Evolutionary conservation across 2,113 vertebrate genomes (phyloP).

Genomic region (Coregonus clupeaformis): DNA sequence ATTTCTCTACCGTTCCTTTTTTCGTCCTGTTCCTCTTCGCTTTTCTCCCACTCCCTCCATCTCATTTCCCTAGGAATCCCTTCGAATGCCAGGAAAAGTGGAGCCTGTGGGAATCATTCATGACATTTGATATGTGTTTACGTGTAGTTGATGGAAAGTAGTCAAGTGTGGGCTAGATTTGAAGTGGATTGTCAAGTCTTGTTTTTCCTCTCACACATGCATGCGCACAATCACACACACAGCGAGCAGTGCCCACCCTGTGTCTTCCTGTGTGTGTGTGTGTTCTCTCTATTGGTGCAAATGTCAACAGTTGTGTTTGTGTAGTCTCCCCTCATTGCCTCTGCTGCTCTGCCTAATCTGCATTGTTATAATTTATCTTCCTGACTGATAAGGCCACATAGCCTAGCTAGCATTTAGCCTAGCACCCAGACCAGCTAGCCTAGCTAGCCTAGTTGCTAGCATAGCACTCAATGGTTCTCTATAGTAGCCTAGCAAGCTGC

Average conservation of each 20-base stretch:
- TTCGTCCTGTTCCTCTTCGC: background rate
- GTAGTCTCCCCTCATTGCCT: constrained; percentile 45
- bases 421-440: constrained; percentile 13
- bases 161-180: no score
- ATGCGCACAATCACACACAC: background rate
- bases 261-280: constrained; percentile 51
- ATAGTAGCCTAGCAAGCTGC: background rate
- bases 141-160: constrained; percentile 39
- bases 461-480: background rate
- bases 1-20: background rate
- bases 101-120: no score
- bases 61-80: background rate
- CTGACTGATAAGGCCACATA: constrained; percentile 39
- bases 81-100: no score
- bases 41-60: background rate
- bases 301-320: no score
- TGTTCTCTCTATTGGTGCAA: no score
- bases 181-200: no score
- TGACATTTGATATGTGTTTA: constrained; percentile 41
- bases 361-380: constrained; percentile 52
- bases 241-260: constrained; percentile 32
- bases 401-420: background rate
- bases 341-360: constrained; percentile 41
- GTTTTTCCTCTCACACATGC: constrained; percentile 35
- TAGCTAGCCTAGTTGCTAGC: constrained; percentile 1